Percentiles rank a stretch among this genome's conserved stretches.
Conservation (phyloP, 2,888 invertebrate species). For the Leptopilina drosophilae region DNA sequence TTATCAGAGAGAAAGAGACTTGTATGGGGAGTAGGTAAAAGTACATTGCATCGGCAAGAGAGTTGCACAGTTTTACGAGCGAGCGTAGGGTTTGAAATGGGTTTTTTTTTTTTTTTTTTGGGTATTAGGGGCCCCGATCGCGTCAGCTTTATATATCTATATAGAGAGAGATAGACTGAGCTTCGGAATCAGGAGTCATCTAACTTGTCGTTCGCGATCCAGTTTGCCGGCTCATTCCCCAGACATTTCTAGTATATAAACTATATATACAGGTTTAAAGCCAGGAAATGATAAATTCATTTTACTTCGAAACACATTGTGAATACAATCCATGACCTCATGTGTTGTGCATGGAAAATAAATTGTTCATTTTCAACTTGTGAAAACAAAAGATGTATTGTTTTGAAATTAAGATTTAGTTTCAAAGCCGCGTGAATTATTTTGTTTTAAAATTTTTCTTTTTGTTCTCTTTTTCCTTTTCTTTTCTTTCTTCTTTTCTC, state of each 20-base stretch:
- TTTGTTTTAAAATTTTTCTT: not conserved
- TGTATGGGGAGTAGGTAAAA: not conserved
- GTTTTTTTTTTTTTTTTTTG: not conserved
- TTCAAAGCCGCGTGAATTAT: not conserved
- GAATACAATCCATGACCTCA: conserved; percentile 15
- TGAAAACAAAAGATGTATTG: not conserved
- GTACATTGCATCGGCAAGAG: conserved; percentile 8
- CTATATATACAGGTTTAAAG: conserved; percentile 42
- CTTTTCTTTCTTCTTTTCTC: too few relatives aligned
- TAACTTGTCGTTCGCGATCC: conserved; percentile 46
- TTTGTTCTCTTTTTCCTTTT: too few relatives aligned
- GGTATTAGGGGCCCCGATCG: not conserved
- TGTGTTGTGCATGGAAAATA: too few relatives aligned
- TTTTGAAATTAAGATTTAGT: not conserved
- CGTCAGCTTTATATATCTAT: not conserved
- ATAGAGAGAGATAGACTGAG: not conserved
- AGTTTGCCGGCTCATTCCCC: conserved; percentile 55
- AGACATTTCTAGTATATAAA: conserved; percentile 45
- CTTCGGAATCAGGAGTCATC: conserved; percentile 27
- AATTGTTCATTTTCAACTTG: too few relatives aligned
- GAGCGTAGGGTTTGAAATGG: conserved; percentile 10
- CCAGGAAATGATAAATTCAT: conserved; percentile 61
- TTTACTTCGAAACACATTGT: conserved; percentile 51
- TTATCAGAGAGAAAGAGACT: conserved; percentile 3
- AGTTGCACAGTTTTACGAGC: conserved; percentile 27